Evolutionary conservation across 2,113 vertebrate species (phyloP).

Genomic region (Sardina pilchardus): DNA sequence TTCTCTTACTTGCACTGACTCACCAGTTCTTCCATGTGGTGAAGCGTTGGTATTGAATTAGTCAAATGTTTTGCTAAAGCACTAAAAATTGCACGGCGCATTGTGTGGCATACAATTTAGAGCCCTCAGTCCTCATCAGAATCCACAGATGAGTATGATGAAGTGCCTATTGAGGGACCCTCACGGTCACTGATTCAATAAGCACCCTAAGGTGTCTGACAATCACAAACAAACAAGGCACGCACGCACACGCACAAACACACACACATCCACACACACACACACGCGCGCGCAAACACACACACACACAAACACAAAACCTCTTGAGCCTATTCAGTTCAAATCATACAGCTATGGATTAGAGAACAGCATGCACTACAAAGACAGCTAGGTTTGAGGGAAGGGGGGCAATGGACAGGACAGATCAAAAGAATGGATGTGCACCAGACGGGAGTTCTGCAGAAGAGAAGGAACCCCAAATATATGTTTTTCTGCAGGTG

Average conservation of each 20-base stretch:
- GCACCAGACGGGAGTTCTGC: too few relatives aligned
- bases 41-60: too few relatives aligned
- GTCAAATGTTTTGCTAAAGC: too few relatives aligned
- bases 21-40: too few relatives aligned
- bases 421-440: background rate
- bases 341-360: background rate
- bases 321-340: background rate
- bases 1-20: too few relatives aligned
- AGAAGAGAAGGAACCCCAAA: background rate
- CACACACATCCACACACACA: background rate
- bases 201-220: too few relatives aligned
- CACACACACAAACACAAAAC: background rate
- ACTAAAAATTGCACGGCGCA: too few relatives aligned
- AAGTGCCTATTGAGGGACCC: background rate
- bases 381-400: background rate
- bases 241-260: background rate
- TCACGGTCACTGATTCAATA: background rate
- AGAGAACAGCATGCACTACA: background rate
- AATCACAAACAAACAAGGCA: background rate
- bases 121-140: background rate
- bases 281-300: background rate
- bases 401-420: too few relatives aligned
- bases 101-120: too few relatives aligned
- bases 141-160: background rate
- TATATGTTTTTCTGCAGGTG: slow-evolving; percentile 41